Evolutionary conservation across 2,113 vertebrate genomes (phyloP).

Genomic region (Cryptomyrus ogoouensis): DNA sequence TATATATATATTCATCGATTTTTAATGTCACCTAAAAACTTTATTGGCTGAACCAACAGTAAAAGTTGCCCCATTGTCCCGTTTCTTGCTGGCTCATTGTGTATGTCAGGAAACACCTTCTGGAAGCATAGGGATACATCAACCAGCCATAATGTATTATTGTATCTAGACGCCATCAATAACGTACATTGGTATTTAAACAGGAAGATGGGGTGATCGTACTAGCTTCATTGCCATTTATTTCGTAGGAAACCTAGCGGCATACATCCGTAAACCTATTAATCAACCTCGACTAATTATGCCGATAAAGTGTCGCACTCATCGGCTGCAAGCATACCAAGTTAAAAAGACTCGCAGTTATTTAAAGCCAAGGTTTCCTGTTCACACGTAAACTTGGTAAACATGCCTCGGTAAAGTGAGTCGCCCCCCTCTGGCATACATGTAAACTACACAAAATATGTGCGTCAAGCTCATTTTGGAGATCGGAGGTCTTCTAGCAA

Average conservation of each 20-base stretch:
- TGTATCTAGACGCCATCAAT: background rate
- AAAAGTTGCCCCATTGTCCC: background rate
- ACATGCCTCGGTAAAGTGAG: background rate
- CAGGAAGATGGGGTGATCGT: background rate
- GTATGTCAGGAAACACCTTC: background rate
- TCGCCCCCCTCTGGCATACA: conserved; percentile 18
- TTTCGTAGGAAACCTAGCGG: background rate
- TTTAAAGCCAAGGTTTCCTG: background rate
- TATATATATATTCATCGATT: background rate
- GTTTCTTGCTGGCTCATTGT: background rate
- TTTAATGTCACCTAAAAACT: background rate
- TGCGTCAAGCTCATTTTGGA: background rate
- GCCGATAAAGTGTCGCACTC: background rate
- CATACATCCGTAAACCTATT: background rate
- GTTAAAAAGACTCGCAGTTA: background rate
- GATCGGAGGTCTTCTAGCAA: background rate
- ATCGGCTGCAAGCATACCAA: background rate
- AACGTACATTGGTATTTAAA: background rate
- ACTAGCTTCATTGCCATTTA: background rate
- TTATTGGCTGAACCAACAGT: background rate
- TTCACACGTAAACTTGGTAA: background rate
- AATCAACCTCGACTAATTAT: background rate
- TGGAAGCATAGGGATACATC: conserved; percentile 21
- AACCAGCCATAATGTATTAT: background rate
- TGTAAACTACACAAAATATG: background rate